Evolutionary conservation across 1,140 invertebrate species (phyloP).

Genomic region (Physella acuta): DNA sequence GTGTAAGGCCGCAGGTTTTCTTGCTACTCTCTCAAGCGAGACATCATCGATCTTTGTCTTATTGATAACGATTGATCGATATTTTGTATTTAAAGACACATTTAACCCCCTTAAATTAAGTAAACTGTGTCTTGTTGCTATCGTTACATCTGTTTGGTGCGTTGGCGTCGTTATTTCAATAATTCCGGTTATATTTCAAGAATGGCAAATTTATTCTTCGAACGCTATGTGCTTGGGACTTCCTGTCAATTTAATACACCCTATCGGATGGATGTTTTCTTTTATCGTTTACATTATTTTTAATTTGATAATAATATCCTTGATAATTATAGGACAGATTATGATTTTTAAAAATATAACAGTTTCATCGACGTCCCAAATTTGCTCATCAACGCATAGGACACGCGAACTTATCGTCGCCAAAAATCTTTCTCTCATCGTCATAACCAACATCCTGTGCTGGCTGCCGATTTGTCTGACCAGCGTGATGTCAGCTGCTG

Average conservation of each 20-base stretch:
- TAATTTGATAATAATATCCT: constrained; percentile 24
- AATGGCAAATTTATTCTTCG: neutral
- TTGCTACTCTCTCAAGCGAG: constrained; percentile 39
- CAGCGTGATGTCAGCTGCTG: constrained; percentile 32
- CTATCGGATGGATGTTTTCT: constrained; percentile 20
- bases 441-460: constrained; percentile 35
- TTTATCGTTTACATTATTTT: constrained; percentile 21
- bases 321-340: constrained; percentile 26
- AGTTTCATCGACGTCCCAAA: neutral
- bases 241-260: constrained; percentile 6
- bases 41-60: constrained; percentile 26
- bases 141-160: neutral
- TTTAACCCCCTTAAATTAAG: constrained; percentile 27
- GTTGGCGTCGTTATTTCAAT: neutral
- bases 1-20: constrained; percentile 46
- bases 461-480: constrained; percentile 41
- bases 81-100: constrained; percentile 39
- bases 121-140: neutral
- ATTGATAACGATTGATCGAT: constrained; percentile 40
- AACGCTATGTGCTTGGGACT: constrained; percentile 21
- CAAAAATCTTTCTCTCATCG: constrained; percentile 33
- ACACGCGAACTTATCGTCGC: constrained; percentile 37
- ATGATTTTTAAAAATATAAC: constrained; percentile 1
- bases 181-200: neutral
- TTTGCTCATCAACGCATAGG: constrained; percentile 25